A percentile compares a stretch with the other conserved stretches of the same genome.
Evolutionary conservation across 2,113 vertebrate species (phyloP).

Genomic region (Gopherus flavomarginatus): DNA sequence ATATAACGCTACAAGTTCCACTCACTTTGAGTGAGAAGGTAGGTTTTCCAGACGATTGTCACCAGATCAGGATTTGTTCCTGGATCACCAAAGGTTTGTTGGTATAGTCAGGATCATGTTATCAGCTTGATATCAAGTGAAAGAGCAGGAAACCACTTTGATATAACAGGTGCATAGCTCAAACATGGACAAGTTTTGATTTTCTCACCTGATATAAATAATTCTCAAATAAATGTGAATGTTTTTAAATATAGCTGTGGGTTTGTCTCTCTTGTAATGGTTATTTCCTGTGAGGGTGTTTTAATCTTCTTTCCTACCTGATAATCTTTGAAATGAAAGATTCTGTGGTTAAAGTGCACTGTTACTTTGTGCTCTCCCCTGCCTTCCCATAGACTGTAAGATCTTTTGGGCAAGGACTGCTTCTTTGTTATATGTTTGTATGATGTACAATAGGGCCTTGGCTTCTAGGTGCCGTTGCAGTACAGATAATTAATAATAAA

Average conservation of each 20-base stretch:
- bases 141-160: background rate
- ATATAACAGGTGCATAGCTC: background rate
- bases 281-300: background rate
- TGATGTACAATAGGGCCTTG: background rate
- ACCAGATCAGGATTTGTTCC: background rate
- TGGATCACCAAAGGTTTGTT: background rate
- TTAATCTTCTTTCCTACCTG: background rate
- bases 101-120: background rate
- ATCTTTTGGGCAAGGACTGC: background rate
- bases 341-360: background rate
- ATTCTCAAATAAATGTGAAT: background rate
- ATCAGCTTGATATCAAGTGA: background rate
- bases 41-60: background rate
- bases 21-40: background rate
- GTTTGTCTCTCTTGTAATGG: background rate
- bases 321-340: background rate
- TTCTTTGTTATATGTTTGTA: background rate
- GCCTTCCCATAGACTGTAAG: background rate
- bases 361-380: background rate
- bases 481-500: background rate
- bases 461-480: background rate
- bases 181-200: background rate
- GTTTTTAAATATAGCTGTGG: background rate
- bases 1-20: background rate
- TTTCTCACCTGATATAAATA: background rate